Evolutionary conservation across 2,888 invertebrate species (phyloP).

Genomic region (Germaria angustata): DNA sequence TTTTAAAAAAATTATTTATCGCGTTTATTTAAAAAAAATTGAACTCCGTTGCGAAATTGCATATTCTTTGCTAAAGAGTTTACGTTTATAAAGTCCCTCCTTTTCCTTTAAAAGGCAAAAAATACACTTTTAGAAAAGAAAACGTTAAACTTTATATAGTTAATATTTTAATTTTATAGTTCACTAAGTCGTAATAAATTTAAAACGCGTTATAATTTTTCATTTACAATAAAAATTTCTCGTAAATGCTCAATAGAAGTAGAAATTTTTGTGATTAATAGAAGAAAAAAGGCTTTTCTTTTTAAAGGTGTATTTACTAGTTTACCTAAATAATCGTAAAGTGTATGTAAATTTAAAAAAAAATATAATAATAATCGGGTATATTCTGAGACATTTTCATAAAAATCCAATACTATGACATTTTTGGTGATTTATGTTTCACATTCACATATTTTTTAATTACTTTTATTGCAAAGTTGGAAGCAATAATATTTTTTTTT

Average conservation of each 20-base stretch:
- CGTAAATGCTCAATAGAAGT: background rate
- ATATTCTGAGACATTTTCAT: background rate
- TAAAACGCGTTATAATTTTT: background rate
- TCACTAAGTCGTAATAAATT: background rate
- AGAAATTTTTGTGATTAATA: background rate
- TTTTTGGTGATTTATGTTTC: background rate
- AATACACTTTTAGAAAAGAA: too few relatives aligned
- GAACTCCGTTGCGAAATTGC: too few relatives aligned
- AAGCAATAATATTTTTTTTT: too few relatives aligned
- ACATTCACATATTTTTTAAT: background rate
- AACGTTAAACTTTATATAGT: too few relatives aligned
- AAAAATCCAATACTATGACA: background rate
- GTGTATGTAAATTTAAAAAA: background rate
- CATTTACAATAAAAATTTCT: constrained; percentile 1
- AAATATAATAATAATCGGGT: background rate
- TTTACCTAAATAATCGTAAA: background rate
- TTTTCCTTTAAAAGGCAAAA: too few relatives aligned
- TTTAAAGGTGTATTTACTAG: background rate
- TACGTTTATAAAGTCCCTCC: too few relatives aligned
- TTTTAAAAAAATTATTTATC: too few relatives aligned
- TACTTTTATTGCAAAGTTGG: too few relatives aligned
- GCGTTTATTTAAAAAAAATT: too few relatives aligned
- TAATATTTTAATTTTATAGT: too few relatives aligned
- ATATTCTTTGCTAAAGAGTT: too few relatives aligned
- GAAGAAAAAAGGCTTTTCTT: background rate